Percentiles rank a stretch among this genome's conserved stretches.
Conservation (phyloP, 1,140 invertebrate genomes). For the Hermetia illucens region DNA sequence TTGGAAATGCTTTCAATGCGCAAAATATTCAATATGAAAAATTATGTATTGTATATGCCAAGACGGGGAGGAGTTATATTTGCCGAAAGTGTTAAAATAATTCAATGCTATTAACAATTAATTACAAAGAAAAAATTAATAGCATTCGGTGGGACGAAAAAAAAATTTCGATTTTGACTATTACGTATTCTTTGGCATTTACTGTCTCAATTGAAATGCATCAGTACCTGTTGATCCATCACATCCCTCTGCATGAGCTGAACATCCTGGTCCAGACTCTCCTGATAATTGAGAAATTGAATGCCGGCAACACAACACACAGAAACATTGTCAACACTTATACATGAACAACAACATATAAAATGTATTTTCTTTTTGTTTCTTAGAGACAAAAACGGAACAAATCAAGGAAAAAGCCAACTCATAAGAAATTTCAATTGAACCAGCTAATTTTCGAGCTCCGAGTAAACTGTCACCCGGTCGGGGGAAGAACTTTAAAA, state of each 20-base stretch:
- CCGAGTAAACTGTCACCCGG: no score
- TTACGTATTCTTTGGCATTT: slow-evolving; percentile 1
- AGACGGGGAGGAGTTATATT: no score
- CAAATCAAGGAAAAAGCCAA: not conserved
- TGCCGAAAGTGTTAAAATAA: no score
- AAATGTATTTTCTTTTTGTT: not conserved
- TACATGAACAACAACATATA: slow-evolving; percentile 2
- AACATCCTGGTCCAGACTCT: slow-evolving; percentile 68
- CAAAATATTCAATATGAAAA: no score
- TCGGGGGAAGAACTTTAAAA: no score
- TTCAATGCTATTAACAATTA: no score
- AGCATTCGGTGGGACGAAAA: no score
- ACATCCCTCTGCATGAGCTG: slow-evolving; percentile 73
- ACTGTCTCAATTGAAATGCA: slow-evolving; percentile 8
- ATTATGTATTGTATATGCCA: no score
- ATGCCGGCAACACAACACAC: slow-evolving; percentile 31
- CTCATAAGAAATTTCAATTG: not conserved
- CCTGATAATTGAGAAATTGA: slow-evolving; percentile 18
- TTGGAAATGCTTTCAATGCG: no score
- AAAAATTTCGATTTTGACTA: slow-evolving; percentile 3
- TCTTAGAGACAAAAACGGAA: not conserved
- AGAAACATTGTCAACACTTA: slow-evolving; percentile 21
- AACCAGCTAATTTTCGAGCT: no score
- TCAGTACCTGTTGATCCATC: slow-evolving; percentile 72
- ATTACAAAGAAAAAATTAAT: no score